These are phyloP conservation scores for Halichondria panicea DNA, from an alignment of 37 sponge, comb jelly and placozoan genomes.

Conservation along the genomic window DNA sequence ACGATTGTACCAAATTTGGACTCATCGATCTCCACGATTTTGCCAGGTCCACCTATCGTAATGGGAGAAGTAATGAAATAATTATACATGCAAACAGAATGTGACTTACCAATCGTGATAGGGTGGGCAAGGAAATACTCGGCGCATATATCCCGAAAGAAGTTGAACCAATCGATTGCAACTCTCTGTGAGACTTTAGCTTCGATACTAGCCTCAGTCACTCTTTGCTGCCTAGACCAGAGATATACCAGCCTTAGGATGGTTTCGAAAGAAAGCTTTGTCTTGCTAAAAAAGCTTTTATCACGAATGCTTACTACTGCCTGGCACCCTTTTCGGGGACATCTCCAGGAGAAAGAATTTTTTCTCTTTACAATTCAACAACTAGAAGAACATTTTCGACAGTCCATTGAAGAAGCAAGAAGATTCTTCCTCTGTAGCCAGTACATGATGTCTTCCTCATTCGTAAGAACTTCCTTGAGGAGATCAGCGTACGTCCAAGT, in stretches of 20 bases:
- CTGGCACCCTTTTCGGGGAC: conserved; percentile 40
- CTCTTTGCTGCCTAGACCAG: conserved; percentile 16
- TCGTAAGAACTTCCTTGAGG: too few species aligned
- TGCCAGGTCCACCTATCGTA: too few species aligned
- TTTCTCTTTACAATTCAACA: not conserved
- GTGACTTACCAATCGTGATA: conserved; percentile 27
- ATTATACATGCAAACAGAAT: too few species aligned
- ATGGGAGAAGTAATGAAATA: too few species aligned
- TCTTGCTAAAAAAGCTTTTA: conserved; percentile 20
- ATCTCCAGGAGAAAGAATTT: conserved; percentile 1
- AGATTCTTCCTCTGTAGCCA: conserved; percentile 4
- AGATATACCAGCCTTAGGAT: conserved; percentile 1
- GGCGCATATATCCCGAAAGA: conserved; percentile 28
- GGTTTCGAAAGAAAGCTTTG: conserved; percentile 3
- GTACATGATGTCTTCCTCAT: too few species aligned
- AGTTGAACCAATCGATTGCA: conserved; percentile 39
- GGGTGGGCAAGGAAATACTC: conserved; percentile 42
- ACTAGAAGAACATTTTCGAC: not conserved
- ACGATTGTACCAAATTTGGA: conserved; percentile 32
- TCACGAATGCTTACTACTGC: conserved; percentile 20
- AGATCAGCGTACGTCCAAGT: too few species aligned
- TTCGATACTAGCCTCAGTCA: conserved; percentile 1
- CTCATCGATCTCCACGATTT: too few species aligned
- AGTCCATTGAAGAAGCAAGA: not conserved
- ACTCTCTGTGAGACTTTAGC: not conserved